Conservation (phyloP, 2,797 vertebrate species). For the Spizella passerina region DNA sequence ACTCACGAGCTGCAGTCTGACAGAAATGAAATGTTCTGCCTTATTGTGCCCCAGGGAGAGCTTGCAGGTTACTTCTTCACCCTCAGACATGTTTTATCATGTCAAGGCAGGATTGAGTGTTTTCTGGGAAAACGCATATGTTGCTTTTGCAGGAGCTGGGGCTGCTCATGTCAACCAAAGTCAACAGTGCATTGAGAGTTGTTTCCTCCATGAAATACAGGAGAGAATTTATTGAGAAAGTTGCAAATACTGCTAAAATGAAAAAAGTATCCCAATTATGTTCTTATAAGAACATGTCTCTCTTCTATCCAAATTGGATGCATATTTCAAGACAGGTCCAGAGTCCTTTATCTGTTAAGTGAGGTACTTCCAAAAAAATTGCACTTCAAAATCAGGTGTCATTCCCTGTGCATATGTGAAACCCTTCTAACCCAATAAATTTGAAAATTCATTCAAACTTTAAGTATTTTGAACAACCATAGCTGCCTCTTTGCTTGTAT, state of each 20-base stretch:
- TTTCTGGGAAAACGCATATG: not conserved
- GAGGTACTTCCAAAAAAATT: not conserved
- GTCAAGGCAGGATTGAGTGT: not conserved
- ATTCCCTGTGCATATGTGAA: not conserved
- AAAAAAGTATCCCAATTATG: not conserved
- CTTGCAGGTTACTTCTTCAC: slow-evolving; percentile 13
- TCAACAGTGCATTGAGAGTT: not conserved
- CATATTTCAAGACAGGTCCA: not conserved
- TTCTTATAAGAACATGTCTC: not conserved
- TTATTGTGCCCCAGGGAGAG: slow-evolving; percentile 1
- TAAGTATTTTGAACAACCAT: not conserved
- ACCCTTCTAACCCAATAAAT: not conserved
- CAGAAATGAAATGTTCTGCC: not conserved
- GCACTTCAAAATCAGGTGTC: not conserved
- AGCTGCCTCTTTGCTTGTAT: not conserved
- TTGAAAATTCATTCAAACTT: not conserved
- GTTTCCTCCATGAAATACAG: not conserved
- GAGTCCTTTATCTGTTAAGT: not conserved
- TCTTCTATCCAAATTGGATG: not conserved
- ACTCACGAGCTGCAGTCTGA: not conserved
- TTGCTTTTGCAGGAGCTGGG: not conserved
- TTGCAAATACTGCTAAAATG: not conserved
- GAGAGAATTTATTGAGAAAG: not conserved
- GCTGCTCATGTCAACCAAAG: not conserved
- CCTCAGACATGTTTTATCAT: not conserved